phyloP scores from a whole-genome alignment of 2,797 vertebrate species.

The Poeciliopsis presidionis region DNA sequence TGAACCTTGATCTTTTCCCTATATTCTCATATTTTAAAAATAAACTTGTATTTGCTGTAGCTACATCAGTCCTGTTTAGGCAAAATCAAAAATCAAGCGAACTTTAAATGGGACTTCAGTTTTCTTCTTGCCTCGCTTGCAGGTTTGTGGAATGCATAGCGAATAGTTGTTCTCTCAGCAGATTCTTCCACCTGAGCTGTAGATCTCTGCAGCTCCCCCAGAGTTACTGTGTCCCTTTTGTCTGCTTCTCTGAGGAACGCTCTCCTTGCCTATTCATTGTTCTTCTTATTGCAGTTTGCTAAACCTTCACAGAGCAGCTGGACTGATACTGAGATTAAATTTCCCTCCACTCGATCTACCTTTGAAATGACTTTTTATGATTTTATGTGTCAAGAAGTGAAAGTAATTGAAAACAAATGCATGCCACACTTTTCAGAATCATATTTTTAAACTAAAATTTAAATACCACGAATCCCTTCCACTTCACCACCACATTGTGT shows the following conservation, averaged over 20 bases:
- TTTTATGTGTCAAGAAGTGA: background rate
- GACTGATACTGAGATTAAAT: background rate
- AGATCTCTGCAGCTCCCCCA: background rate
- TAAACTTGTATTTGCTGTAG: background rate
- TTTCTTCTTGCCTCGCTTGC: background rate
- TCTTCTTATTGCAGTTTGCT: background rate
- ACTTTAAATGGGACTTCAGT: background rate
- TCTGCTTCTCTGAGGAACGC: background rate
- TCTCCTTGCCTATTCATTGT: background rate
- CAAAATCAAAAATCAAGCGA: too few species aligned
- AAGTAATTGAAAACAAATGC: background rate
- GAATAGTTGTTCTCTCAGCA: background rate
- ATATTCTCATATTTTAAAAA: background rate
- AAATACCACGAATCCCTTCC: background rate
- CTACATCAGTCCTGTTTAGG: too few species aligned
- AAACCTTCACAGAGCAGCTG: background rate
- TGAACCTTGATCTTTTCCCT: background rate
- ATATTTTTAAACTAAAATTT: background rate
- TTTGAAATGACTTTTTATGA: background rate
- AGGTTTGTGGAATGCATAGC: background rate
- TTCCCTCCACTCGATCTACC: background rate
- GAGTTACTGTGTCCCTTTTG: background rate
- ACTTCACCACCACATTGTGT: background rate
- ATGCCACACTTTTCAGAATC: background rate
- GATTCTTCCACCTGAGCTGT: background rate